Evolutionary conservation across 2,888 invertebrate genomes (phyloP), one percentile per base, ranked within the genome.

Genomic region (Dorcus hopei): DNA sequence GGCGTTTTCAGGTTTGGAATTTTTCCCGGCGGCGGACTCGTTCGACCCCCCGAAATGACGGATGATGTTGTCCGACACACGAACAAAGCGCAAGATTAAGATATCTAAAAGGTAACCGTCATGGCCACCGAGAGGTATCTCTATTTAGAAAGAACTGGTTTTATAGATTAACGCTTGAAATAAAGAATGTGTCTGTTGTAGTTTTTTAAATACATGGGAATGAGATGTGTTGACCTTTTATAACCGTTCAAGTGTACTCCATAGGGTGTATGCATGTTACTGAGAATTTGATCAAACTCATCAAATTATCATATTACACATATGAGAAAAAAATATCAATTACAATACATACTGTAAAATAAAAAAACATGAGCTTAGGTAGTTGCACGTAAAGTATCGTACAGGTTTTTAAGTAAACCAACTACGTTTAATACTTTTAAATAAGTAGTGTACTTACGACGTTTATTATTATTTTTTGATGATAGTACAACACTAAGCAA

Each of bases 1-100:
- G 68, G 38, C 81, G 81, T 81, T 81, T 81, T 81, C 79, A 78
- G 79, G 77, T 79, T 78, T 77, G 77, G 79, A 78, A 79, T 79
- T 79, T 75, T 76, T 74, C 70, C 71, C 63, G 57, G n/a, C 33
- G 19, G 26, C 43, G 49, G 38, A 40, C 70, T 70, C 71, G 68
- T 67, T 69, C 70, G 65, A 66, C 63, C 64, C 61, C 61, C 63
- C 70, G 57, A 61, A 64, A 66, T 67, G 69, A 65, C 65, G 64
- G 57, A 67, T 62, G 66, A 54, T 52, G 60, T 61, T 53, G 65
- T 61, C 64, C 56, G 70, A 68, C 68, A 66, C 68, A 50, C 57
- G 57, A 58, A 66, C 66, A 66, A 66, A 63, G 62, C 57, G 23
- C 42, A 48, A 64, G 63, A 66, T 66, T 61, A 65, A 66, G 66